phyloP scores from a whole-genome alignment of 2,888 invertebrate genomes.

The Euclidia mi region DNA sequence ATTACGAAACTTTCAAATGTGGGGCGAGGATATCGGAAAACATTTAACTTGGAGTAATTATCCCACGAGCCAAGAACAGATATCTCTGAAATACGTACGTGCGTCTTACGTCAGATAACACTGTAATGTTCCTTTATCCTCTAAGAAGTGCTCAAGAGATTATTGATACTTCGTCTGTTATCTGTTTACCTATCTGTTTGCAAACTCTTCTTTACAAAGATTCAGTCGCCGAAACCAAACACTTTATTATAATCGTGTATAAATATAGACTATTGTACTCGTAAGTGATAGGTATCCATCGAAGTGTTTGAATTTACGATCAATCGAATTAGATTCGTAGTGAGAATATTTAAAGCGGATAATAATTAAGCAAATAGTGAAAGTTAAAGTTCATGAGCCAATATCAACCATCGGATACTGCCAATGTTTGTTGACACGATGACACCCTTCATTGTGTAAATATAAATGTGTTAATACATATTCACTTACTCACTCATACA shows the following conservation, averaged over 20 bases:
- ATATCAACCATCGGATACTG: too few relatives aligned
- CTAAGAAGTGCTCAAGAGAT: too few relatives aligned
- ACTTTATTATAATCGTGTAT: slow-evolving; percentile 1
- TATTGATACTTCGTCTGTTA: too few relatives aligned
- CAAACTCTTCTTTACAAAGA: background rate
- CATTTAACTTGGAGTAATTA: slow-evolving; percentile 30
- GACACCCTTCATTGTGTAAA: background rate
- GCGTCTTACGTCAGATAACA: background rate
- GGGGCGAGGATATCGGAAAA: slow-evolving; percentile 28
- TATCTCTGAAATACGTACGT: slow-evolving; percentile 21
- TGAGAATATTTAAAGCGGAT: slow-evolving; percentile 40
- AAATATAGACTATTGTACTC: slow-evolving; percentile 4
- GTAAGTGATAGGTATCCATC: slow-evolving; percentile 4
- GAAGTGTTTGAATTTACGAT: slow-evolving; percentile 29
- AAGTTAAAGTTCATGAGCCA: slow-evolving; percentile 42
- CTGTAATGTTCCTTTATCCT: background rate
- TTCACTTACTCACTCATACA: slow-evolving; percentile 4
- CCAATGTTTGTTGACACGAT: too few relatives aligned
- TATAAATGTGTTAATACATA: slow-evolving; percentile 22
- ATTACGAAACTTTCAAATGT: slow-evolving; percentile 32
- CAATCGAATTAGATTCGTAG: slow-evolving; percentile 23
- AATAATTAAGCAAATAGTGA: slow-evolving; percentile 39
- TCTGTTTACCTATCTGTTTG: background rate
- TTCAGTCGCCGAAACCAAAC: slow-evolving; percentile 8
- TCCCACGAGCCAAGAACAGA: slow-evolving; percentile 16